Base-by-base conservation (phyloP, 2,113 vertebrate species). In the Upupa epops region DNA sequence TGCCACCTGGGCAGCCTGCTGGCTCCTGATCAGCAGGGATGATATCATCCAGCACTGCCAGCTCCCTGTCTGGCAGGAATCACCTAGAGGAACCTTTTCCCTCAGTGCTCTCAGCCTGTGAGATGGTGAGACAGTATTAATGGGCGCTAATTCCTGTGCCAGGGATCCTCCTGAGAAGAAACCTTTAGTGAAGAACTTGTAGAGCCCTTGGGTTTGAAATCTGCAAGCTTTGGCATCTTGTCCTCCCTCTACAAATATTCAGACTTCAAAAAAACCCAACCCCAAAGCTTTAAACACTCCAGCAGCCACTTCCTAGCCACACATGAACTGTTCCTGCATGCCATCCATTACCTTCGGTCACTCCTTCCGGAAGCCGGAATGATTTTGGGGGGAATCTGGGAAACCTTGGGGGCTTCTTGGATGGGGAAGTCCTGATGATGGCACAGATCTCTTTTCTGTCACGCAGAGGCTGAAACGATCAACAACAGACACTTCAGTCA, bases 341-440 rank as follows among this genome's bases (percentile, higher is more conserved):
- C n/a, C n/a, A n/a, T 71, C 8, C 31, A 19, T 75, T 96, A 98
- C 98, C 97, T 98, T 96, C 91, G 81, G 97, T 88, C 77, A 96
- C 12, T 88, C 92, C 69, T 94, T 91, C 16, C 24, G 94, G 90
- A 86, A 45, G 13, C 37, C 21, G 18, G 25, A 89, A 80, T 5
- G 5, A 42, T 65, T 65, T 79, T 24, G 66, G 63, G 9, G 55
- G 85, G 61, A 49, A 15, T 31, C 5, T 58, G 54, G 42, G 89
- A 56, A 3, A 56, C 91, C 17, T 81, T 25, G 80, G 11, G 66
- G 63, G 19, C 74, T 75, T 96, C 36, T 3, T 88, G 45, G 17
- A 25, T 8, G 97, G 97, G n/a, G 98, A 98, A 46, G 92, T 24
- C 76, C 91, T 96, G 75, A 98, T 64, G 40, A 98, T 97, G 83